Evolutionary conservation across 2,797 vertebrate genomes (phyloP).

Genomic region (Falco berigora): DNA sequence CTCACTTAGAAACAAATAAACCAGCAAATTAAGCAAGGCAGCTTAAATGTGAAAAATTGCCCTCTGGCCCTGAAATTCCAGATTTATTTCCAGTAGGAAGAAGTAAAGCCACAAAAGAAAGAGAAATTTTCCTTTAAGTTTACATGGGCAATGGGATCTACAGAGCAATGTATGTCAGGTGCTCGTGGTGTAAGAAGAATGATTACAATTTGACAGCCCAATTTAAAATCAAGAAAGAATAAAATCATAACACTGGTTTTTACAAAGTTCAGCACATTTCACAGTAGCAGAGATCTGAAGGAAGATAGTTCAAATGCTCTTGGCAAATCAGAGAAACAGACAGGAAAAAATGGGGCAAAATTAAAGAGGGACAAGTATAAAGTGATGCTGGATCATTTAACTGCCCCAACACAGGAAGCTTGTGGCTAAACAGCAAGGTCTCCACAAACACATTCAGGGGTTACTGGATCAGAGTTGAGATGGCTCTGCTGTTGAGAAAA

Average conservation of each 20-base stretch:
- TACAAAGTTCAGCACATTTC: background rate
- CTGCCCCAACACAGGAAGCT: background rate
- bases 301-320: background rate
- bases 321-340: background rate
- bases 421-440: background rate
- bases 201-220: background rate
- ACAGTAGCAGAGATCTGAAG: background rate
- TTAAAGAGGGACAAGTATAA: background rate
- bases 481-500: background rate
- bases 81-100: constrained; percentile 21
- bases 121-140: constrained; percentile 5
- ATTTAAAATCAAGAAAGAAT: background rate
- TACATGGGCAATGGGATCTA: background rate
- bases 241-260: background rate
- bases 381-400: background rate
- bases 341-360: background rate
- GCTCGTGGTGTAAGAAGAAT: background rate
- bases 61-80: constrained; percentile 24
- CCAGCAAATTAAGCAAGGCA: background rate
- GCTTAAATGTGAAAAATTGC: constrained; percentile 13
- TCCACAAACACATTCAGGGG: background rate
- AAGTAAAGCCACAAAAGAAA: constrained; percentile 35
- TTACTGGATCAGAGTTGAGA: background rate
- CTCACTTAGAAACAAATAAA: constrained; percentile 23
- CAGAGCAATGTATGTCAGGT: background rate